These are phyloP conservation scores for Phyto melanocephala DNA, from an alignment of 2,888 invertebrate genomes.

Conservation along the genomic window DNA sequence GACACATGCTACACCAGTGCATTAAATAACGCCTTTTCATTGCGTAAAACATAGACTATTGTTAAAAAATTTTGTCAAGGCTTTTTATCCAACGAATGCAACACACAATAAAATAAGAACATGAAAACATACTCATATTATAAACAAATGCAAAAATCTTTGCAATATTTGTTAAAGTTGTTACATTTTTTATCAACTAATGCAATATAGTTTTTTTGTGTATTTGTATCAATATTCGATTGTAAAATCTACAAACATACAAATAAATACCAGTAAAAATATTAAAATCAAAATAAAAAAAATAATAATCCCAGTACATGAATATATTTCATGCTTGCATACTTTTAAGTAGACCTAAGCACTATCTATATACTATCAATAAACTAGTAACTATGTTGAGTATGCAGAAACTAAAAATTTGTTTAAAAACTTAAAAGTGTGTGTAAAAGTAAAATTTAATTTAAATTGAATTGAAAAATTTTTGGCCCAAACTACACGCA, in stretches of 20 bases:
- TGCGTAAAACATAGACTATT: conserved; percentile 19
- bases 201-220: conserved; percentile 20
- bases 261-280: background rate
- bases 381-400: conserved; percentile 32
- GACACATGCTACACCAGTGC: conserved; percentile 45
- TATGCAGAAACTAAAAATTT: background rate
- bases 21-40: conserved; percentile 49
- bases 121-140: background rate
- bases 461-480: conserved; percentile 40
- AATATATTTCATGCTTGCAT: no score
- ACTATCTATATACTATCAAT: conserved; percentile 48
- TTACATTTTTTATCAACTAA: conserved; percentile 45
- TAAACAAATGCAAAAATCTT: conserved; percentile 27
- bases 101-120: background rate
- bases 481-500: conserved; percentile 30
- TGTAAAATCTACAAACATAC: conserved; percentile 47
- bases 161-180: conserved; percentile 18
- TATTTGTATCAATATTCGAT: conserved; percentile 41
- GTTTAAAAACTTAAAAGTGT: background rate
- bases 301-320: no score
- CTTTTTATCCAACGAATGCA: conserved; percentile 28
- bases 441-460: conserved; percentile 33
- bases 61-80: conserved; percentile 59
- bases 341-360: conserved; percentile 24
- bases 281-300: no score